Conservation (phyloP, 2,888 invertebrate species). For the Escarpia spicata region DNA sequence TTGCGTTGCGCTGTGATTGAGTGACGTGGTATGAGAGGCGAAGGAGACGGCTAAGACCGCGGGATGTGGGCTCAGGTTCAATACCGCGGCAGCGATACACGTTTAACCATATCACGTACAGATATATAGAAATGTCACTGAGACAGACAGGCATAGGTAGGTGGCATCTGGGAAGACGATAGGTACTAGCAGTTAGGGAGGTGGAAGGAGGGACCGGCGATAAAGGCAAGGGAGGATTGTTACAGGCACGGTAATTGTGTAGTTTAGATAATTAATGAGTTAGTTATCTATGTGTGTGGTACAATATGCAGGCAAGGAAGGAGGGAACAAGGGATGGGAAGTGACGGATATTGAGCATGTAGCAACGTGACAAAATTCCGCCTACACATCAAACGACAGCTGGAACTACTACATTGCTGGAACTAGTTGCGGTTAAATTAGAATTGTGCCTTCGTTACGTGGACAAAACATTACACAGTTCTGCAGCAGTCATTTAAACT, state of each 20-base stretch:
- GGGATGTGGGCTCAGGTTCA: neutral
- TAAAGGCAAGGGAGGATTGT: too few relatives aligned
- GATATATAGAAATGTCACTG: too few relatives aligned
- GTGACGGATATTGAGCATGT: neutral
- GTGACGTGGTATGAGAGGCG: neutral
- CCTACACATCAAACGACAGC: neutral
- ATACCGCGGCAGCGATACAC: neutral
- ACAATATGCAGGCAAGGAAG: too few relatives aligned
- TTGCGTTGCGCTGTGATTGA: neutral
- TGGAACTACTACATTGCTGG: neutral
- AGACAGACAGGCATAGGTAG: too few relatives aligned
- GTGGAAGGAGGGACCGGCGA: too few relatives aligned
- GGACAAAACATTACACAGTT: neutral
- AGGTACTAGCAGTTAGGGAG: too few relatives aligned
- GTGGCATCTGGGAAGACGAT: too few relatives aligned
- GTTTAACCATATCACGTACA: neutral
- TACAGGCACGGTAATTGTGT: too few relatives aligned
- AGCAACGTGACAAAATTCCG: neutral
- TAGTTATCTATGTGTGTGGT: too few relatives aligned
- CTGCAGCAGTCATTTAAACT: neutral
- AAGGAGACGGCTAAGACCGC: neutral
- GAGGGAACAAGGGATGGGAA: too few relatives aligned
- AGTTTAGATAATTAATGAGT: too few relatives aligned
- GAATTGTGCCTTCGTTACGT: neutral
- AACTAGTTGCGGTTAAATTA: neutral